A percentile compares a stretch with the other conserved stretches of the same genome.
phyloP scores from a whole-genome alignment of 2,888 invertebrate genomes.

The Argynnis bischoffii region DNA sequence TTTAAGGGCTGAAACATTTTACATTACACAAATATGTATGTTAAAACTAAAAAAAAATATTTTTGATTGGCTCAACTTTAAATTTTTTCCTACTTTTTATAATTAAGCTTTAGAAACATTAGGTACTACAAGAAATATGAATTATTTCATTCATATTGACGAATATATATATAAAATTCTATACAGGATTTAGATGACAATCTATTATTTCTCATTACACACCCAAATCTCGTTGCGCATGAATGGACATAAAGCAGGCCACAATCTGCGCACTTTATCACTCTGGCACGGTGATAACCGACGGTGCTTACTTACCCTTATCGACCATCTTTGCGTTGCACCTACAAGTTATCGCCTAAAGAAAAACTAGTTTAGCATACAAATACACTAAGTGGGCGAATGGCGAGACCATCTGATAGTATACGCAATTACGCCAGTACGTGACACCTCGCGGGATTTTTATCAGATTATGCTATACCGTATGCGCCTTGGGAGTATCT shows the following conservation, averaged over 20 bases:
- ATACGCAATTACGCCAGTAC: conserved; percentile 76
- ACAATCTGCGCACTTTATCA: conserved; percentile 65
- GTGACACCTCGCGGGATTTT: conserved; percentile 65
- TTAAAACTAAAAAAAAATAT: no score
- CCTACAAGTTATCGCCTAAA: conserved; percentile 48
- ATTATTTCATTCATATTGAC: no score
- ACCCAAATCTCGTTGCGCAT: conserved; percentile 52
- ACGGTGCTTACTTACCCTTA: conserved; percentile 54
- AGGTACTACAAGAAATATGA: no score
- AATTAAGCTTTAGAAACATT: no score
- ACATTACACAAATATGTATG: no score
- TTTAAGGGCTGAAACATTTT: no score
- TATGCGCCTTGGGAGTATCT: conserved; percentile 59
- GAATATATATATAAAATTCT: no score
- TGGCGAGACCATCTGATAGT: conserved; percentile 65
- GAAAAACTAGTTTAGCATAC: conserved; percentile 74
- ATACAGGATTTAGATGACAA: not conserved
- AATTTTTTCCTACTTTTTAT: no score
- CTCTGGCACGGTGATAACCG: conserved; percentile 54
- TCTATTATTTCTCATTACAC: conserved; percentile 44
- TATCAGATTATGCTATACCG: conserved; percentile 48
- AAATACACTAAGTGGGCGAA: conserved; percentile 67
- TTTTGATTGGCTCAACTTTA: no score
- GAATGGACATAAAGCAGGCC: conserved; percentile 58
- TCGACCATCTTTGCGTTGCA: conserved; percentile 64